A percentile compares a stretch with the other conserved stretches of the same genome.
Evolutionary conservation across 2,888 invertebrate species (phyloP).

Genomic region (Coremacera marginata): DNA sequence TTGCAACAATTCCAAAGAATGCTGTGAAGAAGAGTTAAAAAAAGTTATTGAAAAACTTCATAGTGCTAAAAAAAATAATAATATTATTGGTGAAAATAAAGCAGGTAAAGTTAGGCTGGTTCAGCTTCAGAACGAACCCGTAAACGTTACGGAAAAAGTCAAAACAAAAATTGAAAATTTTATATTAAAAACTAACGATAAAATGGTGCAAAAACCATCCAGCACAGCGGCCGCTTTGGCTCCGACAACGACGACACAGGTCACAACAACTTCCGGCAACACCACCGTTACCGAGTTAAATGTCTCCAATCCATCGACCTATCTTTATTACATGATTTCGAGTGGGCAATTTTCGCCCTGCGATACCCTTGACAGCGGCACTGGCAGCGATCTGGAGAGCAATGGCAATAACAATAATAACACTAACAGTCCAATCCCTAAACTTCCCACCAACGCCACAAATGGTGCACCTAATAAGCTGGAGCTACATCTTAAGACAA

Average conservation of each 20-base stretch:
- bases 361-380: conserved; percentile 86
- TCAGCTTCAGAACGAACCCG: not conserved
- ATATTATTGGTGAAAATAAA: conserved; percentile 28
- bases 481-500: conserved; percentile 66
- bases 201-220: conserved; percentile 52
- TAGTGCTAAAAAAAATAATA: conserved; percentile 34
- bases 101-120: not conserved
- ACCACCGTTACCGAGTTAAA: conserved; percentile 59
- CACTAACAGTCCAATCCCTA: conserved; percentile 7
- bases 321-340: conserved; percentile 73
- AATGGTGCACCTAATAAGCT: conserved; percentile 60
- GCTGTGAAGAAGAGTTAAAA: conserved; percentile 20
- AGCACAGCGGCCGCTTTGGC: not conserved
- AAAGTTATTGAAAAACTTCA: conserved; percentile 30
- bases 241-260: not conserved
- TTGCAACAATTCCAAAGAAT: not conserved
- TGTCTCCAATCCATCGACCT: conserved; percentile 58
- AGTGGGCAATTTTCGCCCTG: conserved; percentile 86
- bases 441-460: conserved; percentile 47
- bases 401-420: conserved; percentile 40
- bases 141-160: no score
- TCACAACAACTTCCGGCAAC: conserved; percentile 42
- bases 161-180: conserved; percentile 37
- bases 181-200: conserved; percentile 25
- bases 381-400: conserved; percentile 83